Base-by-base conservation (phyloP, 64 coral and sea anemone species). In the Anthopleura sola region DNA sequence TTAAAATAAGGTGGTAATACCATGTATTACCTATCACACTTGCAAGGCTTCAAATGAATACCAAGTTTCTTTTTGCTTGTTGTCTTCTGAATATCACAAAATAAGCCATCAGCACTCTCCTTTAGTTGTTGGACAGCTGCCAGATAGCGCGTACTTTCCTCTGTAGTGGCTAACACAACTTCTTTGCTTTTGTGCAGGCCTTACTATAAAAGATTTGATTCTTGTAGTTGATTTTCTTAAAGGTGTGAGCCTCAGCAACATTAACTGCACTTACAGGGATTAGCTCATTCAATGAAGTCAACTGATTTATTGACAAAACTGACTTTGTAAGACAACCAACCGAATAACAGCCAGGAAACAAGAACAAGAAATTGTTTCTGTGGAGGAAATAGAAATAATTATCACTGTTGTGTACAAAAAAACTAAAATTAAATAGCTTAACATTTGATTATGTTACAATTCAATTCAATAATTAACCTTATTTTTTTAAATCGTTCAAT, bases 161-260 rank as follows among this genome's bases (percentile, higher is more conserved):
- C 79, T 91, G 34, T 24, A 48, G 71, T n/a, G 64, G 55, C 44
- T 75, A 91, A 78, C 49, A 81, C 49, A 19, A 88, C 86, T 88
- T 91, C 24, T 32, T 85, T 7, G 78, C 83, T 55, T 81, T 91
- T 39, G 74, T 58, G 78, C 82, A 91, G 40, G 89, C 85, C 33
- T 11, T 91, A 49, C 89, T 91, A 75, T 86, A 86, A 85, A 91
- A 91, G 33, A 57, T 86, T 37, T 81, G 89, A 23, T 18, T 68
- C 24, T 78, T 86, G 74, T 81, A 91, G 50, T 16, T 40, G 66
- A 90, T 86, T 75, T 91, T 91, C 40, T 80, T 85, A 37, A 82
- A 64, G 18, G 68, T 81, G 55, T 38, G 51, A 51, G 83, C 83
- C 36, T 86, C n/a, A n/a, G n/a, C n/a, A n/a, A n/a, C n/a, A n/a